Base-by-base conservation (phyloP, 2,797 vertebrate genomes). In the Setipinna tenuifilis region DNA sequence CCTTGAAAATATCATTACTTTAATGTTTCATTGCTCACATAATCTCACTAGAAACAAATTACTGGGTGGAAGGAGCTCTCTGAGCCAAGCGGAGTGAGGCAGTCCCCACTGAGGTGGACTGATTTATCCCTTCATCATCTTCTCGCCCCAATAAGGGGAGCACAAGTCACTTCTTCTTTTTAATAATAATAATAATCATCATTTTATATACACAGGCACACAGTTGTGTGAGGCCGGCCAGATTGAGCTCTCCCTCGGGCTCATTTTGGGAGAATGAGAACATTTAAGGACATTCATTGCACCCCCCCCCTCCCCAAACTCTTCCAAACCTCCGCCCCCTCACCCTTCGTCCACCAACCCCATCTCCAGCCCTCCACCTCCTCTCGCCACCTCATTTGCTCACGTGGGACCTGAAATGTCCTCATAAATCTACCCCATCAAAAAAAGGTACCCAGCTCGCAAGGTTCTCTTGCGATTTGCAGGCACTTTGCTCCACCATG, bases 231-330 rank as follows among this genome's bases (percentile, higher is more conserved):
- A 78, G 35, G 71, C 71, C 19, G 71, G 35, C 31, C 71, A 78
- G 71, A 78, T 44, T 78, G 71, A 78, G 35, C 71, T 78, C 71
- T 78, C 71, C 71, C 71, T 44, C 17, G 6, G 17, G 71, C 71
- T 44, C 71, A 78, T 78, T 78, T 78, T 21, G 7, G 17, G 61
- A 88, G 86, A 89, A 85, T 87, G 86, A 90, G 71, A 78, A 41
- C 71, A 44, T 78, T 78, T 41, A 44, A 78, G 71, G 71, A 44
- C 71, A 19, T 10, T 9, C 50, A 54, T 7, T 54, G 7, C 50
- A 54, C 50, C 50, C 50, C 9, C 50, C 50, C 46, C 46, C 3
- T 10, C 10, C 10, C 46, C 46, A 4, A 14, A 9, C 50, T 54
- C 50, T 3, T 9, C 14, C 50, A 10, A 2, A 41, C 50, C 50